Conservation (phyloP, 2,888 invertebrate genomes). For the Trissolcus brochymenae region DNA sequence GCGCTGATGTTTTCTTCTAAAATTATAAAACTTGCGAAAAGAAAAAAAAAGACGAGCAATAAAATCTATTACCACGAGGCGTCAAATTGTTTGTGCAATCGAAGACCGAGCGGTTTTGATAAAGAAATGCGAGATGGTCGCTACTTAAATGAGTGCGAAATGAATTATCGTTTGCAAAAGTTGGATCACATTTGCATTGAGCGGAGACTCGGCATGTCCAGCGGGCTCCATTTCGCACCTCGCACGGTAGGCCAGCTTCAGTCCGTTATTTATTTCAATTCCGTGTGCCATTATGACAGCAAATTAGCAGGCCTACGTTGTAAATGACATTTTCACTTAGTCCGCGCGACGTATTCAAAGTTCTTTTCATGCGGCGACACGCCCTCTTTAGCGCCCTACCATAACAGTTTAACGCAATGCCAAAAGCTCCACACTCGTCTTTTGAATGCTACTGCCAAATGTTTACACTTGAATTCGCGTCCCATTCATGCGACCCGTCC, state of each 20-base stretch:
- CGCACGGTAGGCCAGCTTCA: slow-evolving; percentile 61
- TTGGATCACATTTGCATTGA: slow-evolving; percentile 67
- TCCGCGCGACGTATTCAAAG: slow-evolving; percentile 67
- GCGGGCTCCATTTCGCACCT: slow-evolving; percentile 69
- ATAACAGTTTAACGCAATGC: slow-evolving; percentile 64
- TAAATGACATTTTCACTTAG: slow-evolving; percentile 71
- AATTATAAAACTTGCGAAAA: slow-evolving; percentile 2
- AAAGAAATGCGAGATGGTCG: slow-evolving; percentile 20
- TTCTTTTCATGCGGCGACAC: slow-evolving; percentile 67
- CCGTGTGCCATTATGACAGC: slow-evolving; percentile 70
- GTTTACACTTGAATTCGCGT: slow-evolving; percentile 56
- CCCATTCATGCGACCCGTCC: slow-evolving; percentile 42
- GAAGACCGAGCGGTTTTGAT: slow-evolving; percentile 10
- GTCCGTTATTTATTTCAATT: slow-evolving; percentile 71
- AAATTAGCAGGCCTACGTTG: slow-evolving; percentile 70
- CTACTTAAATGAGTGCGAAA: slow-evolving; percentile 52
- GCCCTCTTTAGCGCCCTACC: slow-evolving; percentile 72
- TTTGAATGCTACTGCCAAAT: slow-evolving; percentile 55
- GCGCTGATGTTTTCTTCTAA: too few species aligned
- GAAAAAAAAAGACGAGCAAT: slow-evolving; percentile 6
- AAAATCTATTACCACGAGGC: slow-evolving; percentile 12
- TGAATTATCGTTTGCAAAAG: slow-evolving; percentile 46
- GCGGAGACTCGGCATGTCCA: slow-evolving; percentile 43
- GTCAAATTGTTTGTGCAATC: slow-evolving; percentile 34
- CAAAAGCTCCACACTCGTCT: slow-evolving; percentile 43